Base-by-base conservation (phyloP, 2,797 vertebrate genomes). In the Okamejei kenojei region DNA sequence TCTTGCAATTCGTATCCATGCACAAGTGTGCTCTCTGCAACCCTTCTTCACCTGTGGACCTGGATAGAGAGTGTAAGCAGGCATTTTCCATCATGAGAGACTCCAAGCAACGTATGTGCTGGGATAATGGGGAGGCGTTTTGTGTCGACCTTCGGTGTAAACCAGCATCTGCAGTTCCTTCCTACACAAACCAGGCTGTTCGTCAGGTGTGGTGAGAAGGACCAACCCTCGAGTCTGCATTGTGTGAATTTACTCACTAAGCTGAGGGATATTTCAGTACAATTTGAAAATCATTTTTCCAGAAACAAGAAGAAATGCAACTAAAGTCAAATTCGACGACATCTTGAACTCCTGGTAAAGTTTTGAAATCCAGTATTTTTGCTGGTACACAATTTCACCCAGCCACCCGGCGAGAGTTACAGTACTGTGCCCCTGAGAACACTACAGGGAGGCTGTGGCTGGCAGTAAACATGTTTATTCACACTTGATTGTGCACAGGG, bases 311-410 rank as follows among this genome's bases (percentile, higher is more conserved):
- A 32, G 26, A 32, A 21, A 86, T 88, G 61, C 61, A 88, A 65
- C 63, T 65, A n/a, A 88, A 88, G 84, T 68, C 84, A 88, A 88
- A 61, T 88, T 68, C 68, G n/a, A 68, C 68, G n/a, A 86, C 17
- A 88, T 68, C 84, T n/a, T 35, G 84, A 88, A 88, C 61, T 88
- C 84, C 84, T 68, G 61, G 35, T 29, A 65, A 88, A 65, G 84
- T 35, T 63, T 88, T 32, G 17, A 32, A 68, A 88, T 88, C 84
- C 84, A 88, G 61, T 88, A 68, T 88, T 35, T 65, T 45, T 45
- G 84, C 61, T 68, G 15, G 63, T 9, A 11, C n/a, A 65, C 58
- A 19, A 63, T 68, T 88, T 21, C n/a, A 35, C 61, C 61, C 29
- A 9, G 65, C 35, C 7, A 68, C 6, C 58, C 63, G 82, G 26